Percentiles rank a stretch among this genome's conserved stretches.
These are phyloP conservation scores for Cydia fagiglandana DNA, from an alignment of 1,140 invertebrate species.

Conservation along the genomic window DNA sequence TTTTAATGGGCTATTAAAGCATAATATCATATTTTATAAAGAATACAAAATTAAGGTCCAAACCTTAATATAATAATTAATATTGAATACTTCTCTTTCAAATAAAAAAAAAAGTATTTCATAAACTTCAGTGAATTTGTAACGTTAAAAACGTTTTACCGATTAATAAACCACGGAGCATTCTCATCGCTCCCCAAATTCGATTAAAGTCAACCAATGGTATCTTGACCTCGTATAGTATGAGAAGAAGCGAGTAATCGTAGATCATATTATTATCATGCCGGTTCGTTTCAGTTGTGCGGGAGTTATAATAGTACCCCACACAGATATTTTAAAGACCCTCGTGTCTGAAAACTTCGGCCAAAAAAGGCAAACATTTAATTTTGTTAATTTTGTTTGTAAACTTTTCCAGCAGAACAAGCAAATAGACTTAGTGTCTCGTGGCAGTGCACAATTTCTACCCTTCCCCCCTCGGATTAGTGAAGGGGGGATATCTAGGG, in stretches of 20 bases:
- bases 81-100: neutral
- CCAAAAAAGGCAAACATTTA: constrained; percentile 12
- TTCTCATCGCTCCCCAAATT: neutral
- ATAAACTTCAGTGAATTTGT: neutral
- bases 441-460: neutral
- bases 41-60: no score
- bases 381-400: constrained; percentile 23
- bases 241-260: neutral
- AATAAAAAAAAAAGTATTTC: neutral
- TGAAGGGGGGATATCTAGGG: neutral
- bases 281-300: neutral
- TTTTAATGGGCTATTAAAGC: no score
- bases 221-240: neutral
- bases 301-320: no score
- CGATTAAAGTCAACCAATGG: neutral
- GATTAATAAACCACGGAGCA: neutral
- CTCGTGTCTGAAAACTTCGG: neutral
- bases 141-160: neutral
- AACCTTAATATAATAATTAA: no score
- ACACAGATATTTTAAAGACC: constrained; percentile 12
- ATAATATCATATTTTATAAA: no score
- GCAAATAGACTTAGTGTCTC: constrained; percentile 12
- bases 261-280: neutral
- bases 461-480: neutral
- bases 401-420: constrained; percentile 7